phyloP scores from a whole-genome alignment of 2,888 invertebrate genomes.

The Julus scanicus region DNA sequence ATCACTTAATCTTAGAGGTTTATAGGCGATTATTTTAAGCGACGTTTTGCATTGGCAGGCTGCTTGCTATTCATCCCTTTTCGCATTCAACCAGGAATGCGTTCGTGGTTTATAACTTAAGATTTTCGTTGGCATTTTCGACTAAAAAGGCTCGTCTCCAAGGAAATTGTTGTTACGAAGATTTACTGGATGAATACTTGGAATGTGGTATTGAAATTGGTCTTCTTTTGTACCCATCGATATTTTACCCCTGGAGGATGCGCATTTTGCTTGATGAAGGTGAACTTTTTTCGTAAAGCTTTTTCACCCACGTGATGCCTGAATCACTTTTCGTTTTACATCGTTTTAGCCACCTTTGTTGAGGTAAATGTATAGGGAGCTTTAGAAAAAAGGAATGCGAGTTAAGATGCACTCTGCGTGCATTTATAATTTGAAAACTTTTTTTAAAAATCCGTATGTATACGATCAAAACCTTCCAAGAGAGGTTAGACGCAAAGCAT shows the following conservation, averaged over 20 bases:
- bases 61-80: neutral
- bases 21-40: conserved; percentile 39
- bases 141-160: neutral
- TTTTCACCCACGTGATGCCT: neutral
- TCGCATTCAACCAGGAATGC: neutral
- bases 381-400: neutral
- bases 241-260: neutral
- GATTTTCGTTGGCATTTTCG: neutral
- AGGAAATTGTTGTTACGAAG: neutral
- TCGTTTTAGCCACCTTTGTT: conserved; percentile 3
- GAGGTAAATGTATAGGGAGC: neutral
- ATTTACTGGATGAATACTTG: neutral
- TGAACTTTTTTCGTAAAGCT: neutral
- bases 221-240: neutral
- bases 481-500: too few relatives aligned
- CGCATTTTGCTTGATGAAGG: neutral
- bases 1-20: conserved; percentile 21
- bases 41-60: neutral
- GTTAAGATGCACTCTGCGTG: neutral
- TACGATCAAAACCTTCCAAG: too few relatives aligned
- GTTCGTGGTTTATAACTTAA: conserved; percentile 21
- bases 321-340: neutral
- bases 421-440: neutral
- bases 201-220: neutral
- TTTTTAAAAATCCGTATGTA: neutral